phyloP scores from a whole-genome alignment of 1,140 invertebrate genomes.

The Drosophila sproati region DNA sequence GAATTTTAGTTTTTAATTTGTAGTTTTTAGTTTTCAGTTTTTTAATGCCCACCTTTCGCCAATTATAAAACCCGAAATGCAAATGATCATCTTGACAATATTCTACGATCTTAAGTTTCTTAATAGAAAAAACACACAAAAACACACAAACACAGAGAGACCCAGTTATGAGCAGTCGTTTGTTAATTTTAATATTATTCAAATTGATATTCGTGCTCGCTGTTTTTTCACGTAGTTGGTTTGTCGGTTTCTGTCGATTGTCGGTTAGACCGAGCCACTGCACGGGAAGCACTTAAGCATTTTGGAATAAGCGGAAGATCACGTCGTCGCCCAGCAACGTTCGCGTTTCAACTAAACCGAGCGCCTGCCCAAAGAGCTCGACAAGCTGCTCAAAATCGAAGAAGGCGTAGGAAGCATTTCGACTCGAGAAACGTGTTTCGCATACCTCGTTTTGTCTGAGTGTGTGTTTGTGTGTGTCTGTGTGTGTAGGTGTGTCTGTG shows the following conservation, averaged over 20 bases:
- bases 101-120: conserved; percentile 12
- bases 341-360: conserved; percentile 80
- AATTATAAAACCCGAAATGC: conserved; percentile 88
- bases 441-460: conserved; percentile 41
- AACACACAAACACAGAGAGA: conserved; percentile 20
- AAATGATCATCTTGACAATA: conserved; percentile 87
- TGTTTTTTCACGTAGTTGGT: background rate
- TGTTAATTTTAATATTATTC: conserved; percentile 55
- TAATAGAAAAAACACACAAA: conserved; percentile 5
- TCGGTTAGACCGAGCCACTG: conserved; percentile 37
- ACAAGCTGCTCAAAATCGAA: conserved; percentile 31
- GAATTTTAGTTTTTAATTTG: conserved; percentile 8
- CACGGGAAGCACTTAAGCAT: conserved; percentile 55
- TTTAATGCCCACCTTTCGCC: conserved; percentile 86
- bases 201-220: conserved; percentile 37
- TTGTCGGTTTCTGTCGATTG: background rate
- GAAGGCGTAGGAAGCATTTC: conserved; percentile 9
- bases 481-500: conserved; percentile 9
- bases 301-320: conserved; percentile 33
- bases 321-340: conserved; percentile 65
- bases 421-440: conserved; percentile 66
- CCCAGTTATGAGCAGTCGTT: conserved; percentile 5
- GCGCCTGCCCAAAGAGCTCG: conserved; percentile 30
- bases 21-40: conserved; percentile 12
- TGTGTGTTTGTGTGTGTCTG: conserved; percentile 17